These are phyloP conservation scores for Siniperca obscura DNA, from an alignment of 2,797 vertebrate species.

Conservation along the genomic window DNA sequence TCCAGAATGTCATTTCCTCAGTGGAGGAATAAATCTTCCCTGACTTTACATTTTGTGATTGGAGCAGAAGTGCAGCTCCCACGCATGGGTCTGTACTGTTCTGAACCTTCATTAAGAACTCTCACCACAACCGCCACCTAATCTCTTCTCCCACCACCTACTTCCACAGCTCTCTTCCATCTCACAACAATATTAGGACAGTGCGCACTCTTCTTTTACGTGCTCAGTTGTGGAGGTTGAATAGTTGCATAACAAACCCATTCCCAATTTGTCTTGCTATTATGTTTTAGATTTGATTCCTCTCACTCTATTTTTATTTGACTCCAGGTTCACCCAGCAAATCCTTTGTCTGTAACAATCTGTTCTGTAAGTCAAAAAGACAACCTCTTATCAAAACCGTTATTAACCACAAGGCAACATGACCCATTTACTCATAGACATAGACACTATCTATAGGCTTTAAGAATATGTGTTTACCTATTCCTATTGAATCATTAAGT, in stretches of 20 bases:
- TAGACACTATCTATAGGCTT: not conserved
- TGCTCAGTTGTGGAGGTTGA: slow-evolving; percentile 37
- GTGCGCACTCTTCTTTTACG: slow-evolving; percentile 39
- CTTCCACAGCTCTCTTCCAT: slow-evolving; percentile 45
- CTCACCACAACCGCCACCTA: slow-evolving; percentile 59
- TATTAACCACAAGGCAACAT: slow-evolving; percentile 10
- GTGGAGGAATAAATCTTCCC: slow-evolving; percentile 49
- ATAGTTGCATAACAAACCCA: slow-evolving; percentile 42
- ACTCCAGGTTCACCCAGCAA: slow-evolving; percentile 37
- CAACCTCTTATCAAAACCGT: slow-evolving; percentile 1
- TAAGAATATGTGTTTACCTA: not conserved
- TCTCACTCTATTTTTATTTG: slow-evolving; percentile 38
- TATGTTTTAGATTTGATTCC: slow-evolving; percentile 35
- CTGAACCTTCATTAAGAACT: slow-evolving; percentile 69
- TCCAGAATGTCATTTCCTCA: slow-evolving; percentile 38
- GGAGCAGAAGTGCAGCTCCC: slow-evolving; percentile 56
- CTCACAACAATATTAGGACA: slow-evolving; percentile 45
- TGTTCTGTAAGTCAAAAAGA: slow-evolving; percentile 35
- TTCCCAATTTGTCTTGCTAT: slow-evolving; percentile 26
- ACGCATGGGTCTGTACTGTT: slow-evolving; percentile 42
- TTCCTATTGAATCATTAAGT: slow-evolving; percentile 8
- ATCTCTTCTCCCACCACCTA: slow-evolving; percentile 58
- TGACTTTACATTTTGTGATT: slow-evolving; percentile 36
- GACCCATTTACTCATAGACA: slow-evolving; percentile 1
- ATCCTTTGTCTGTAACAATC: slow-evolving; percentile 23